Evolutionary conservation across 2,797 vertebrate genomes (phyloP).

Genomic region (Cetoscarus ocellatus): DNA sequence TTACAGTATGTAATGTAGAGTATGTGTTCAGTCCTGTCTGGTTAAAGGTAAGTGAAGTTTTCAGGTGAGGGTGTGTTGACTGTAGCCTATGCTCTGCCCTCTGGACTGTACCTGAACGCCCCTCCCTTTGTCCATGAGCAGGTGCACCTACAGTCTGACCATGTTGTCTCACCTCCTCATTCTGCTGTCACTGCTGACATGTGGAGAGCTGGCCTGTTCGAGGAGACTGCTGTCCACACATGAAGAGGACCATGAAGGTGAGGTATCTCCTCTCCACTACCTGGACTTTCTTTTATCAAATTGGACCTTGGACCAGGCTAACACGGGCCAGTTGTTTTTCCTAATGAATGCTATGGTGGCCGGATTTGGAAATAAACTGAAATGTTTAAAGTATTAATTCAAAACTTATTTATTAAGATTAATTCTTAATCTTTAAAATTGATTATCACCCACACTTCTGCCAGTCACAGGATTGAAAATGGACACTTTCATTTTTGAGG

Average conservation of each 20-base stretch:
- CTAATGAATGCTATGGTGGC: no score
- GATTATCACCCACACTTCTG: no score
- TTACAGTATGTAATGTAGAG: constrained; percentile 12
- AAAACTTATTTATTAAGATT: no score
- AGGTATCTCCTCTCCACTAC: background rate
- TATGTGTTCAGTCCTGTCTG: background rate
- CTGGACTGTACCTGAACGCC: constrained; percentile 16
- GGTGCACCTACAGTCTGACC: constrained; percentile 52
- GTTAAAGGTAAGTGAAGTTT: background rate
- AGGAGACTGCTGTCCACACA: constrained; percentile 37
- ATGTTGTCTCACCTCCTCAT: constrained; percentile 75
- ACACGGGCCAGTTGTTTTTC: no score
- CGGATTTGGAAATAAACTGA: no score
- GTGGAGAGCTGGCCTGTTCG: constrained; percentile 67
- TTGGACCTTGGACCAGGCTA: no score
- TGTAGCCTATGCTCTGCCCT: constrained; percentile 9
- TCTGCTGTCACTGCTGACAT: constrained; percentile 67
- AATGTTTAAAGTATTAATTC: no score
- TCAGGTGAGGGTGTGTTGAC: background rate
- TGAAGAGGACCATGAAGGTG: constrained; percentile 67
- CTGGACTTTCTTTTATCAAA: no score
- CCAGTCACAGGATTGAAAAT: no score
- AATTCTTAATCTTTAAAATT: no score
- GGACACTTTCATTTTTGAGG: no score
- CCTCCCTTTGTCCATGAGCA: constrained; percentile 41